Evolutionary conservation across 2,888 invertebrate genomes (phyloP).

Genomic region (Cheilosia urbana): DNA sequence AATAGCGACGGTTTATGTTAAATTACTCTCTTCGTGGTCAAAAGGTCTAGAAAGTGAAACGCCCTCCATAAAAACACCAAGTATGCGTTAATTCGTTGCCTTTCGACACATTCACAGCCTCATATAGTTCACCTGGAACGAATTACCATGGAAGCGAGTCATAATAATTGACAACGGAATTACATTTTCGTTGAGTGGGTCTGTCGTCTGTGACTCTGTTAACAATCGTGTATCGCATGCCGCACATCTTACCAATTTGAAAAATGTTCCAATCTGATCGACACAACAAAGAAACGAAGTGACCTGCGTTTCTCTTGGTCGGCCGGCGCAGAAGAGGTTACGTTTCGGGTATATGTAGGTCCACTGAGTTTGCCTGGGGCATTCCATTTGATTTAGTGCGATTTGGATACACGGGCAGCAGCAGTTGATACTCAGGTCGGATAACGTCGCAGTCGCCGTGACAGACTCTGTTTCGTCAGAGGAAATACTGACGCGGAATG

Average conservation of each 20-base stretch:
- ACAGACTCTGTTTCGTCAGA: constrained; percentile 25
- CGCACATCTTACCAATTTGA: constrained; percentile 45
- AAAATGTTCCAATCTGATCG: constrained; percentile 45
- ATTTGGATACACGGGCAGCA: background rate
- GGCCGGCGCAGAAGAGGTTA: constrained; percentile 20
- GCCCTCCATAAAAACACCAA: background rate
- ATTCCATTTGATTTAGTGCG: constrained; percentile 6
- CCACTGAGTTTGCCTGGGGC: constrained; percentile 5
- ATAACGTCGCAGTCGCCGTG: background rate
- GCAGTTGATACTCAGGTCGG: background rate
- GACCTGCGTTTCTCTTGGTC: constrained; percentile 6
- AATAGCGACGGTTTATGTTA: background rate
- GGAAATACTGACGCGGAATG: constrained; percentile 12
- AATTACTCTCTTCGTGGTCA: background rate
- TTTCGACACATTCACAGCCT: background rate
- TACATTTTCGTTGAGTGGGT: constrained; percentile 7
- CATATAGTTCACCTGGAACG: constrained; percentile 28
- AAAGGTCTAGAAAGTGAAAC: constrained; percentile 31
- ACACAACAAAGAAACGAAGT: constrained; percentile 40
- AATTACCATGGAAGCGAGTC: constrained; percentile 8
- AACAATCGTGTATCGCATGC: constrained; percentile 2
- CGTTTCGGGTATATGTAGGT: constrained; percentile 12
- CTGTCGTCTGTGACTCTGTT: constrained; percentile 12
- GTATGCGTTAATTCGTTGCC: constrained; percentile 7
- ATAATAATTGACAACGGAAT: constrained; percentile 8